Evolutionary conservation across 1,140 invertebrate species (phyloP).

Genomic region (Subanguina moxae): DNA sequence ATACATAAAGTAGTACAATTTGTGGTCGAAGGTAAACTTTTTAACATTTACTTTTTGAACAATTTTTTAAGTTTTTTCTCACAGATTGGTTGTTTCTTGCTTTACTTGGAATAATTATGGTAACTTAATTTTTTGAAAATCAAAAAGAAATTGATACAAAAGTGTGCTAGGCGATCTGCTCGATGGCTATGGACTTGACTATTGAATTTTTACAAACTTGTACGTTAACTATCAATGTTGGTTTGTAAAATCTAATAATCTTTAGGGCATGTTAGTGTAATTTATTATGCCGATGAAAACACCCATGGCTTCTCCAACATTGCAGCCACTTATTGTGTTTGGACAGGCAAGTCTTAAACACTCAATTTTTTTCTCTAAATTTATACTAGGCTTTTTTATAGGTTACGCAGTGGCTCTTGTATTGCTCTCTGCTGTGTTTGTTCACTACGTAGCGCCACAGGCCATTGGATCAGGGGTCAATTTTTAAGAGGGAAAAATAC

Average conservation of each 20-base stretch:
- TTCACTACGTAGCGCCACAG: constrained; percentile 62
- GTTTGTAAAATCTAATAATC: too few species aligned
- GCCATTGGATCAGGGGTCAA: constrained; percentile 70
- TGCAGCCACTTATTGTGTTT: background rate
- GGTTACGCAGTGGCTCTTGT: constrained; percentile 61
- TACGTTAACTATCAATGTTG: background rate
- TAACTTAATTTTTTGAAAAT: constrained; percentile 81
- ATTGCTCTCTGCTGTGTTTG: constrained; percentile 61
- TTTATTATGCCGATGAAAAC: background rate
- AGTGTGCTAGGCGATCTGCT: too few species aligned
- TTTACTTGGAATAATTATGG: constrained; percentile 89
- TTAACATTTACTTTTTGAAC: background rate
- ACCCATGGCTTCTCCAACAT: constrained; percentile 1
- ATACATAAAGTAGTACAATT: background rate
- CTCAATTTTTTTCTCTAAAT: background rate
- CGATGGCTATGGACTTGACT: constrained; percentile 77
- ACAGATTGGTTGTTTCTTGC: constrained; percentile 97
- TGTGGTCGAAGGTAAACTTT: background rate
- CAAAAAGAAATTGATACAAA: too few species aligned
- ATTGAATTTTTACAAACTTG: constrained; percentile 69
- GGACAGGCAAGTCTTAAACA: background rate
- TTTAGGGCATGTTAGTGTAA: background rate
- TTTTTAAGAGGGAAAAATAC: too few species aligned
- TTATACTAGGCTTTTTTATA: background rate
- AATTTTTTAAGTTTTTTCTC: constrained; percentile 58